Conservation (phyloP, 2,797 vertebrate species). For the Ceryle rudis region DNA sequence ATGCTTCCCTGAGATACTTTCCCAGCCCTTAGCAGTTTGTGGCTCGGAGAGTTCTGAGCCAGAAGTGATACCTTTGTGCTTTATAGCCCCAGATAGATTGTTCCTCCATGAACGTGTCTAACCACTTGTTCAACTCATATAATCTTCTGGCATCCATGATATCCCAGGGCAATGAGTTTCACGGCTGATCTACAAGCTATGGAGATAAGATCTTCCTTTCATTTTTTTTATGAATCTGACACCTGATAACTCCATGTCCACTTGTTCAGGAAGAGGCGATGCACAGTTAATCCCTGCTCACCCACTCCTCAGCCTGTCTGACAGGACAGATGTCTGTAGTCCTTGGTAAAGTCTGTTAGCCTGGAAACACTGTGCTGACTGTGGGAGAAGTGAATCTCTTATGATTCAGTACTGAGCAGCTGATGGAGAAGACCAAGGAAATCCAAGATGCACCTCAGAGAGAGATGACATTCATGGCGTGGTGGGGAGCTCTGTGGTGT, state of each 20-base stretch:
- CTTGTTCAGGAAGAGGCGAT: constrained; percentile 20
- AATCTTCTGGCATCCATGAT: neutral
- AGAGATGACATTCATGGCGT: neutral
- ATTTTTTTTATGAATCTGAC: neutral
- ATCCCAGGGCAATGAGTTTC: neutral
- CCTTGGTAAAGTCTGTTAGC: neutral
- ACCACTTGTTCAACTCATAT: neutral
- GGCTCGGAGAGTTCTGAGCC: neutral
- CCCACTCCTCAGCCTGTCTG: neutral
- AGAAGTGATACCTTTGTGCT: neutral
- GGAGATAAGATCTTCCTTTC: constrained; percentile 24
- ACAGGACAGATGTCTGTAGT: neutral
- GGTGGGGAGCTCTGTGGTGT: neutral
- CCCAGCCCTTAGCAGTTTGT: neutral
- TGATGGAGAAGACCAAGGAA: neutral
- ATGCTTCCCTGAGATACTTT: neutral
- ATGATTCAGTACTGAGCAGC: neutral
- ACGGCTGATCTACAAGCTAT: neutral
- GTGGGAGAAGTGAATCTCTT: neutral
- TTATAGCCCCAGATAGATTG: neutral
- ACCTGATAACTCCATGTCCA: neutral
- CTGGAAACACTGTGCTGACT: neutral
- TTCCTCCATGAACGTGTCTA: neutral
- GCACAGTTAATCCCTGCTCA: constrained; percentile 11
- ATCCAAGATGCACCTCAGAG: neutral